A percentile compares a stretch with the other conserved stretches of the same genome.
phyloP scores from a whole-genome alignment of 2,797 vertebrate genomes.

The Garrulus glandarius region DNA sequence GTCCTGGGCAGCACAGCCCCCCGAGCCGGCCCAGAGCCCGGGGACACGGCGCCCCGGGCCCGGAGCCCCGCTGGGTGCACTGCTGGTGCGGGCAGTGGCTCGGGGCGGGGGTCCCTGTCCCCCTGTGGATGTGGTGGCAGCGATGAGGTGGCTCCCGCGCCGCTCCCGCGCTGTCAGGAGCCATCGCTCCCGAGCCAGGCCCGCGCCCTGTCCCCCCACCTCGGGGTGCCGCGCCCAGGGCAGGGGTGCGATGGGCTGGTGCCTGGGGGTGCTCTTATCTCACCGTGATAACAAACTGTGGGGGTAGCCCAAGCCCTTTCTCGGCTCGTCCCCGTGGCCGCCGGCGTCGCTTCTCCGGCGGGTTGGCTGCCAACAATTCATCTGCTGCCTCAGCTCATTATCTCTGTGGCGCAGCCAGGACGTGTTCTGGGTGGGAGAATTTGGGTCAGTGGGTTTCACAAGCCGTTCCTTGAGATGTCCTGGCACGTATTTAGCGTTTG shows the following conservation, averaged over 20 bases:
- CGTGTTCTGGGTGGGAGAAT: neutral
- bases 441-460: neutral
- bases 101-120: conserved; percentile 49
- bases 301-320: neutral
- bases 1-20: neutral
- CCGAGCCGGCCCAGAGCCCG: neutral
- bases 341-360: accelerated
- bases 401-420: neutral
- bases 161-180: conserved; percentile 72
- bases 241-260: neutral
- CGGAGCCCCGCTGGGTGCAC: accelerated
- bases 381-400: neutral
- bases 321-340: neutral
- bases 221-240: neutral
- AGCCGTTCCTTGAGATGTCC: neutral
- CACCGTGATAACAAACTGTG: neutral
- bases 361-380: neutral
- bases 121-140: conserved; percentile 59
- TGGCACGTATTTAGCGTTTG: neutral
- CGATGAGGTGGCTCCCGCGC: conserved; percentile 69
- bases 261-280: neutral
- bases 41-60: neutral
- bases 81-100: conserved; percentile 72
- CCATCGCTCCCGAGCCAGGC: conserved; percentile 63
- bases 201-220: neutral